A percentile compares a stretch with the other conserved stretches of the same genome.
phyloP scores from a whole-genome alignment of 2,797 vertebrate species.

The Coendou prehensilis region DNA sequence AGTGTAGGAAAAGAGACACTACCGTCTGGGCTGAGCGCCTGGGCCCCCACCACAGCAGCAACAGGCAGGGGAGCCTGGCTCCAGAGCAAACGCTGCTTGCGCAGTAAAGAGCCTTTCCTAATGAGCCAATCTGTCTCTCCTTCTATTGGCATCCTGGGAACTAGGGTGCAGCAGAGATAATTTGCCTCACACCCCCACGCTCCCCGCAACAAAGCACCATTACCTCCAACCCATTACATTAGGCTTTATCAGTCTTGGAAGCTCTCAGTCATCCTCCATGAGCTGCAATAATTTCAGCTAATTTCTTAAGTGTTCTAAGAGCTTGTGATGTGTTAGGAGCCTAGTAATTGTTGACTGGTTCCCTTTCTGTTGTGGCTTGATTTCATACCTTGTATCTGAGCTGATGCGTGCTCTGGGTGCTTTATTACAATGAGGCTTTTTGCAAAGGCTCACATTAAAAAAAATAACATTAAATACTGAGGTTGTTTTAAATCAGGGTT shows the following conservation, averaged over 20 bases:
- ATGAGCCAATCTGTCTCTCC: constrained; percentile 85
- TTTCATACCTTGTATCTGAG: constrained; percentile 80
- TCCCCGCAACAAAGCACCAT: constrained; percentile 80
- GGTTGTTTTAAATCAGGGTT: constrained; percentile 82
- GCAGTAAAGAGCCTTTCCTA: constrained; percentile 81
- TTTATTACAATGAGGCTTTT: constrained; percentile 82
- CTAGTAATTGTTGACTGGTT: constrained; percentile 85
- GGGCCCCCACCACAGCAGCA: constrained; percentile 6
- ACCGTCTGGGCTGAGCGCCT: not conserved
- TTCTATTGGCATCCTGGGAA: constrained; percentile 85
- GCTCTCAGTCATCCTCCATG: constrained; percentile 83
- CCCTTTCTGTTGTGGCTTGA: constrained; percentile 79
- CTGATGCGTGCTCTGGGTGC: constrained; percentile 77
- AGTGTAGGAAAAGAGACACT: not conserved
- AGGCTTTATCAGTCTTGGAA: constrained; percentile 80
- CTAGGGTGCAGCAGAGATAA: constrained; percentile 82
- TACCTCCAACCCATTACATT: constrained; percentile 84
- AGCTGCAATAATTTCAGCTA: constrained; percentile 85
- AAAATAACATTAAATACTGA: constrained; percentile 80
- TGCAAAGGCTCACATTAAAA: constrained; percentile 82
- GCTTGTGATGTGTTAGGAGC: constrained; percentile 84
- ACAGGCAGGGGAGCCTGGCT: constrained; percentile 68
- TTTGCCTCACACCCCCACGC: constrained; percentile 68
- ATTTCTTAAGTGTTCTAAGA: constrained; percentile 87
- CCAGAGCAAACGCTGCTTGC: constrained; percentile 73